Base-by-base conservation (phyloP, 2,888 invertebrate species). In the Epicampocera succincta region DNA sequence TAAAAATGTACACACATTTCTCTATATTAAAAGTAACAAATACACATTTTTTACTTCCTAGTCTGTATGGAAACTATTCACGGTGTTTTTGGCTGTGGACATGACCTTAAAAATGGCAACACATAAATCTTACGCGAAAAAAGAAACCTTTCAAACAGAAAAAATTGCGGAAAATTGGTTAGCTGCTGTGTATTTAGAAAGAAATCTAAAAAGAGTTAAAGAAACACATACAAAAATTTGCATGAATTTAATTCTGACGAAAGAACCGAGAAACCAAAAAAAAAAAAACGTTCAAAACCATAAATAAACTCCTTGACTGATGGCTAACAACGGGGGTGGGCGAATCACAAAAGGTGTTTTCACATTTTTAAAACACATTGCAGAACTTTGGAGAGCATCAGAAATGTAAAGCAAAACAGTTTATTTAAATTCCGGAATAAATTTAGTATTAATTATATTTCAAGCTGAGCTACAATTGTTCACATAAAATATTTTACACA, bases 31-130 rank as follows among this genome's bases (percentile, higher is more conserved):
- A 25, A 50, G 12, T 12, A 33, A 21, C 17, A 21, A 13, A 38
- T 12, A 21, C 33, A 50, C 5, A 44, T 56, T 29, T 63, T n/a
- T 46, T n/a, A 48, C 56, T 42, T 17, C 8, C 19, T 66, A 52
- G 42, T 50, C 54, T 50, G 56, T 71, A 56, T 61, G 15, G 19
- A 19, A 63, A 68, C 44, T 44, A 38, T 71, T 60, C 58, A 60
- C 72, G 66, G 40, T 54, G 17, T 48, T 72, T 76, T 81, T 56
- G 56, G 61, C 80, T 63, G 68, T 68, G 81, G 73, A 81, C 73
- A 73, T 81, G 81, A 81, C 81, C 81, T 81, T 77, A 56, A 81
- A 81, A 81, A 81, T 81, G 68, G 42, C 73, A 77, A 73, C 63
- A 73, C 81, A 81, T 81, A 81, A 81, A 81, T 81, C 81, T 77